phyloP scores from a whole-genome alignment of 1,140 invertebrate species.

The Melanaphis sacchari region DNA sequence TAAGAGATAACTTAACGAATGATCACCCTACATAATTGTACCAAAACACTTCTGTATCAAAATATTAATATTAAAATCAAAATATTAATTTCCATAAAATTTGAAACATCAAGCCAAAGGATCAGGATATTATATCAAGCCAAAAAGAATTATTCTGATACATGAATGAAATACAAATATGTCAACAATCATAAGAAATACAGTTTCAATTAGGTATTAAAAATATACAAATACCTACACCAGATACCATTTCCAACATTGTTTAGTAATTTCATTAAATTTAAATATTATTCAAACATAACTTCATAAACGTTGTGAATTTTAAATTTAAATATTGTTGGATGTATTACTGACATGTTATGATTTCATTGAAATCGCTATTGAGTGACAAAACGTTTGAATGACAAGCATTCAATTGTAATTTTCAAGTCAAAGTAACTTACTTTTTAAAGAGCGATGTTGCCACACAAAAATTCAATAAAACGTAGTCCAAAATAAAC shows the following conservation, averaged over 20 bases:
- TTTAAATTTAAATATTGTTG: background rate
- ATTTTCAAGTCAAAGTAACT: background rate
- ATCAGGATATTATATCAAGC: too few relatives aligned
- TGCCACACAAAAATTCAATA: background rate
- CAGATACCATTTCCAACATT: background rate
- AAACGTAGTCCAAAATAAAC: background rate
- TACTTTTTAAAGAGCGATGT: background rate
- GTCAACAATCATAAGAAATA: background rate
- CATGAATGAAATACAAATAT: background rate
- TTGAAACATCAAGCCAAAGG: too few relatives aligned
- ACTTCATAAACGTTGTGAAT: background rate
- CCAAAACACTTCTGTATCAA: too few relatives aligned
- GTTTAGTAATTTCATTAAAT: background rate
- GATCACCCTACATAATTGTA: too few relatives aligned
- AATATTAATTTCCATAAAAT: too few relatives aligned
- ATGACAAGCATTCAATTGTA: background rate
- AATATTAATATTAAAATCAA: too few relatives aligned
- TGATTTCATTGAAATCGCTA: background rate
- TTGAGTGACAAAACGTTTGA: background rate
- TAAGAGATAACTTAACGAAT: too few relatives aligned
- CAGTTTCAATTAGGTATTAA: background rate
- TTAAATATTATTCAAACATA: background rate
- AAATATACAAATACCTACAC: background rate
- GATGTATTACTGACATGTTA: background rate
- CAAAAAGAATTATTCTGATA: background rate